These are phyloP conservation scores for Megalops atlanticus DNA, from an alignment of 2,113 vertebrate species.

Conservation along the genomic window DNA sequence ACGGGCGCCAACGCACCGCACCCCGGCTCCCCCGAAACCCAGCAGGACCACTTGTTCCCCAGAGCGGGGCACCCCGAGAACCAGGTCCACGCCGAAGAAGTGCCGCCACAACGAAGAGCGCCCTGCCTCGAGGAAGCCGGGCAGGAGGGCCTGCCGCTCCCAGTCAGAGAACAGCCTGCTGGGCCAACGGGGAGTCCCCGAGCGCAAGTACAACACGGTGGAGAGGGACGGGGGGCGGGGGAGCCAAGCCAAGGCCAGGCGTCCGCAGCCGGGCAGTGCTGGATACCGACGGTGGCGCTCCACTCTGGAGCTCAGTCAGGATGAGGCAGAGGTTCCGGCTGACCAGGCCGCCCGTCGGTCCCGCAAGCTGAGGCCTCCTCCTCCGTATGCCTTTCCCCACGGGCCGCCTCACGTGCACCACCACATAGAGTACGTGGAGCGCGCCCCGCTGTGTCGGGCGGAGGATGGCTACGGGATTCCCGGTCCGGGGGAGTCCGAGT, in stretches of 20 bases:
- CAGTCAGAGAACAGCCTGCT: conserved; percentile 82
- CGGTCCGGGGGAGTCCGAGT: conserved; percentile 64
- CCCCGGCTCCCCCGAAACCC: conserved; percentile 46
- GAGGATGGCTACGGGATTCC: conserved; percentile 48
- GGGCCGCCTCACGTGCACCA: conserved; percentile 45
- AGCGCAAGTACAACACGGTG: conserved; percentile 73
- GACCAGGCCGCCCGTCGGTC: conserved; percentile 47
- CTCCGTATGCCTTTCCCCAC: conserved; percentile 46
- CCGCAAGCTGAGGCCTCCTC: conserved; percentile 56
- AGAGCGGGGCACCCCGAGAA: conserved; percentile 50
- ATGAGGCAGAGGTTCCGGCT: conserved; percentile 53
- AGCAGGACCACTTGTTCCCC: conserved; percentile 48
- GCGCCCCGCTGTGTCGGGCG: conserved; percentile 56
- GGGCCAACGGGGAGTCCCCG: conserved; percentile 60
- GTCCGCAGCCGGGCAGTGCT: conserved; percentile 56
- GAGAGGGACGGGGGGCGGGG: conserved; percentile 66
- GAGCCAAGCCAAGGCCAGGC: conserved; percentile 57
- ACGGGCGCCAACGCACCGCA: conserved; percentile 50
- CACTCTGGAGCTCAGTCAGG: conserved; percentile 79
- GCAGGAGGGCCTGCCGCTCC: conserved; percentile 75
- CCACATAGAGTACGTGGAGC: conserved; percentile 55
- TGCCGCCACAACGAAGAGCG: conserved; percentile 68
- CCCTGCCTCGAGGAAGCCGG: conserved; percentile 56
- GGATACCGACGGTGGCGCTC: conserved; percentile 77
- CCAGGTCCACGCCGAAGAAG: conserved; percentile 63